Conservation (phyloP, 1,140 invertebrate genomes). For the Harpegnathos saltator region DNA sequence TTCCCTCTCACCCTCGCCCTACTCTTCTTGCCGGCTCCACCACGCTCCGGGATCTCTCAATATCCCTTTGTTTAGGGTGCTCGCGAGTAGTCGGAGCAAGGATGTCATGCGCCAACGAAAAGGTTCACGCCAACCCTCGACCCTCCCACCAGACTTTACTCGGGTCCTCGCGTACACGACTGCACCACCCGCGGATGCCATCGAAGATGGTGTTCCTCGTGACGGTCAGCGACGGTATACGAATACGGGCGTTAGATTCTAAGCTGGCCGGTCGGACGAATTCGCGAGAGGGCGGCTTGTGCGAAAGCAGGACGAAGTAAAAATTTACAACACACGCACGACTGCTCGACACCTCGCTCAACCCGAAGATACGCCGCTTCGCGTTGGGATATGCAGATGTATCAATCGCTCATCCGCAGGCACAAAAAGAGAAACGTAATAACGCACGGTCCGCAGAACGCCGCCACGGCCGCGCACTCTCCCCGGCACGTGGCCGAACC, state of each 20-base stretch:
- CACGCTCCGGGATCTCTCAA: conserved; percentile 75
- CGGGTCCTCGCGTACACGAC: conserved; percentile 67
- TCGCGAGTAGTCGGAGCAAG: conserved; percentile 75
- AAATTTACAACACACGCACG: not conserved
- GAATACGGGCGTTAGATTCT: conserved; percentile 22
- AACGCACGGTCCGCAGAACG: conserved; percentile 25
- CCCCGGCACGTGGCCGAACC: conserved; percentile 71
- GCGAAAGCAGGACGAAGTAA: too few species aligned
- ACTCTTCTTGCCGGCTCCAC: conserved; percentile 52
- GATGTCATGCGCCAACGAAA: conserved; percentile 73
- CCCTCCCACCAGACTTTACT: conserved; percentile 59
- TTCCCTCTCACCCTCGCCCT: conserved; percentile 33
- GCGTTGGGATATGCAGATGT: conserved; percentile 1
- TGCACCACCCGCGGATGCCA: conserved; percentile 61
- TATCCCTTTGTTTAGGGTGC: conserved; percentile 81
- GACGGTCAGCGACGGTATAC: conserved; percentile 36
- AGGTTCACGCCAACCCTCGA: conserved; percentile 64
- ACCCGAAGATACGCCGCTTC: conserved; percentile 16
- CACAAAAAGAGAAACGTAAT: conserved; percentile 50
- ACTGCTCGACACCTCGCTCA: too few species aligned
- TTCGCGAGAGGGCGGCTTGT: not conserved
- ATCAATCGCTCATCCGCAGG: conserved; percentile 64
- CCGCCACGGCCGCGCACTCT: conserved; percentile 43
- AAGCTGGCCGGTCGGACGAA: not conserved
- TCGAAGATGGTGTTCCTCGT: conserved; percentile 57